A percentile compares a stretch with the other conserved stretches of the same genome.
These are phyloP conservation scores for Crenichthys baileyi DNA, from an alignment of 2,797 vertebrate genomes.

Conservation along the genomic window DNA sequence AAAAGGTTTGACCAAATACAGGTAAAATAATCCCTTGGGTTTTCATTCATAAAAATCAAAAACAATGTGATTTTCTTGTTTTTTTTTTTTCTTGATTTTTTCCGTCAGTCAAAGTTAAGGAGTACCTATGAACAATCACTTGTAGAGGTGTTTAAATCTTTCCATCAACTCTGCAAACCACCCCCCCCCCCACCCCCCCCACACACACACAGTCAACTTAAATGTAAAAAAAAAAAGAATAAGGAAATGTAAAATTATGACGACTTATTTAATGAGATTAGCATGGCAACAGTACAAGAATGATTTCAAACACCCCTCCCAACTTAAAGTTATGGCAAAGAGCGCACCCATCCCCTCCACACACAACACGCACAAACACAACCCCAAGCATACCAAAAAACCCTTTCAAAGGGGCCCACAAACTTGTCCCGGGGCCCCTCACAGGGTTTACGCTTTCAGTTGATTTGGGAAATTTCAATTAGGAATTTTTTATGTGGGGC, in stretches of 20 bases:
- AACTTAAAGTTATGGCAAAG: conserved; percentile 24
- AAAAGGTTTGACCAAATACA: no score
- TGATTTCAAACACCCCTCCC: conserved; percentile 70
- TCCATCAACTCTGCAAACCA: neutral
- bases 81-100: no score
- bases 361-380: neutral
- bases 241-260: conserved; percentile 82
- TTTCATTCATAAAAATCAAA: no score
- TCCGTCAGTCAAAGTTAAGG: no score
- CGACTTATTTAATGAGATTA: conserved; percentile 78
- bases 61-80: no score
- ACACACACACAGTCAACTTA: conserved; percentile 71
- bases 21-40: no score
- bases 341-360: neutral
- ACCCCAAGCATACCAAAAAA: no score
- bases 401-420: conserved; percentile 70
- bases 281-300: conserved; percentile 78
- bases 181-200: neutral
- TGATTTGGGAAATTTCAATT: conserved; percentile 82
- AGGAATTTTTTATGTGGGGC: conserved; percentile 85
- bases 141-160: neutral
- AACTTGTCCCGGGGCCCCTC: conserved; percentile 73
- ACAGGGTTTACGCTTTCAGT: conserved; percentile 76
- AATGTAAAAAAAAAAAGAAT: conserved; percentile 80
- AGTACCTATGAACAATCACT: no score